These are phyloP conservation scores for Myotis vivesi DNA, from an alignment of 2,797 vertebrate species.

Conservation along the genomic window DNA sequence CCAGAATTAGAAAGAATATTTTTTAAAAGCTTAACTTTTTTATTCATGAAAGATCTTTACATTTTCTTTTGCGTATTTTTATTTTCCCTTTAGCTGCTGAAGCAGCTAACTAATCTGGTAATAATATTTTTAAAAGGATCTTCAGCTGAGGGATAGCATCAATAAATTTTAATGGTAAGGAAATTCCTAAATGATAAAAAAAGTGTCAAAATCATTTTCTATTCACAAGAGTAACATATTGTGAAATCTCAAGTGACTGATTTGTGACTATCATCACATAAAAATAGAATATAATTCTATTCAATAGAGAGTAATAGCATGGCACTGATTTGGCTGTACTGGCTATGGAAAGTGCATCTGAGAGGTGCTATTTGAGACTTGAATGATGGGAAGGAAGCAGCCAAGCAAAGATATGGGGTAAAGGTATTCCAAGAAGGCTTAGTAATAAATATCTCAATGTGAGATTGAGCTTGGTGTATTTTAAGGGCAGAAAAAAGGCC, in stretches of 20 bases:
- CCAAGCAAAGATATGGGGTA: background rate
- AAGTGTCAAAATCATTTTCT: background rate
- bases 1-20: background rate
- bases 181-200: background rate
- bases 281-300: background rate
- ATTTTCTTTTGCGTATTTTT: background rate
- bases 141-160: background rate
- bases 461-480: background rate
- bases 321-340: background rate
- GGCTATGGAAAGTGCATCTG: background rate
- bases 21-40: background rate
- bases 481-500: background rate
- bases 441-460: background rate
- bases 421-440: background rate
- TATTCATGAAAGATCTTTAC: background rate
- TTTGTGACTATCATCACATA: background rate
- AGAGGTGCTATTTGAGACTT: background rate
- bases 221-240: background rate
- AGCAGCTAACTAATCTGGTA: background rate
- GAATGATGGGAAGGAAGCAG: background rate
- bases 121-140: background rate
- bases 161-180: background rate
- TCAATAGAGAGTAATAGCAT: background rate
- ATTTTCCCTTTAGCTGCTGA: background rate
- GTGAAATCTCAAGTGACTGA: background rate